Evolutionary conservation across 1,140 invertebrate species (phyloP).

Genomic region (Cepaea nemoralis): DNA sequence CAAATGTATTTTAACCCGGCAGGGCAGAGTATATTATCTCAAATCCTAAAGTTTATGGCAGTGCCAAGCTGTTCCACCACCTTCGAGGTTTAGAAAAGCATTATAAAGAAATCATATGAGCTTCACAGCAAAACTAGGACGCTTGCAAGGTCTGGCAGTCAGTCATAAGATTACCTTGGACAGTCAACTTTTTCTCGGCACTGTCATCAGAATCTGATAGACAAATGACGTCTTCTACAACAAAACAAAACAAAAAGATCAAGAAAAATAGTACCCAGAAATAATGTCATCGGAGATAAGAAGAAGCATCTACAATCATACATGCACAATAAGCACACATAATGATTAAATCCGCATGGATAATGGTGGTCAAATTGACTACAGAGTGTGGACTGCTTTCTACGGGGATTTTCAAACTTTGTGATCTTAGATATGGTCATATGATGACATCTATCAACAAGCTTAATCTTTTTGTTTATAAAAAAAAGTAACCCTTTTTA

Average conservation of each 20-base stretch:
- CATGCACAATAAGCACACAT: no score
- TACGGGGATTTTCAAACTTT: no score
- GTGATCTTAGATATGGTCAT: no score
- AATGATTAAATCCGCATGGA: no score
- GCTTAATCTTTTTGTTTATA: no score
- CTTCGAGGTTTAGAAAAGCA: not conserved
- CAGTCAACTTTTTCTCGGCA: not conserved
- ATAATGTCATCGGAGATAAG: not conserved
- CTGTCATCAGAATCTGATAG: constrained; percentile 25
- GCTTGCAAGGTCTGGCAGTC: not conserved
- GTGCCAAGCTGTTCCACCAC: not conserved
- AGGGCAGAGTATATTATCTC: no score
- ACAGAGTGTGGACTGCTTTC: no score
- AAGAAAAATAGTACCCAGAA: not conserved
- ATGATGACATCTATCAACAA: no score
- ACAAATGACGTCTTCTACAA: constrained; percentile 16
- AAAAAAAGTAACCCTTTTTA: no score
- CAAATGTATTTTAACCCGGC: no score
- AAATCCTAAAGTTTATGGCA: not conserved
- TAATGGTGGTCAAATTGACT: no score
- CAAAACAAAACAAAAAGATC: not conserved
- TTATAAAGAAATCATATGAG: not conserved
- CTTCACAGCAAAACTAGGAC: not conserved
- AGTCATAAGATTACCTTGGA: constrained; percentile 14
- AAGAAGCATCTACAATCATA: no score